Evolutionary conservation across 2,888 invertebrate genomes (phyloP), one percentile per base, ranked within the genome.

Genomic region (Strigamia transsilvanica): DNA sequence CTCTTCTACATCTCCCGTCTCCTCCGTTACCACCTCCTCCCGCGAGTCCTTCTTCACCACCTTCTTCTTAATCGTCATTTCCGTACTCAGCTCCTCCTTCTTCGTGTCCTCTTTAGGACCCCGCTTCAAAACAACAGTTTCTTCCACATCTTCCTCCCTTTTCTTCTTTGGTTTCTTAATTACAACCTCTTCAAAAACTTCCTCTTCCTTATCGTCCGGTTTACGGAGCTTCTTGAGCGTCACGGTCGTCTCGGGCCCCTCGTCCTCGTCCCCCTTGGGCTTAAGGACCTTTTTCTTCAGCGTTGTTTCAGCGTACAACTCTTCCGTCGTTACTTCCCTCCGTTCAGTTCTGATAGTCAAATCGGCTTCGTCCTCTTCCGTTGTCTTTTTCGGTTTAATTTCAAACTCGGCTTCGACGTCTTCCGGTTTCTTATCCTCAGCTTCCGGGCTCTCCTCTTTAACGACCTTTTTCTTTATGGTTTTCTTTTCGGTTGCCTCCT

Each of bases 251-350:
- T 82, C 80, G 13, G 41, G 23, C 4, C 23, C 32, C n/a, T 78
- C 15, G 21, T 38, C 38, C 15, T 66, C 61, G 18, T 66, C 61
- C 1, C 23, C 61, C 10, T 66, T 2, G 4, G 82, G 77, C 46
- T 23, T 27, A 9, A 80, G 0, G n/a, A 80, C 80, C 18, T 66
- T 82, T 21, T 84, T 84, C 84, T 86, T 85, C 82, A 85, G n/a
- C 77, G 84, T 83, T 82, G 87, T 86, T 78, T 88, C 88, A 84
- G 88, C 87, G 3, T 87, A 86, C 42, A 87, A 86, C 61, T 85
- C 86, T 66, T 87, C 85, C 5, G 61, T 66, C 4, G 61, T 66
- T 12, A 66, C 61, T 66, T 66, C 61, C 84, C 85, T 86, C 85
- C 84, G 86, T 18, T 86, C 84, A 0, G 86, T 86, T 80, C 87